Percentiles rank a stretch among this genome's conserved stretches.
Conservation (phyloP, 2,113 vertebrate genomes). For the Grammomys surdaster region DNA sequence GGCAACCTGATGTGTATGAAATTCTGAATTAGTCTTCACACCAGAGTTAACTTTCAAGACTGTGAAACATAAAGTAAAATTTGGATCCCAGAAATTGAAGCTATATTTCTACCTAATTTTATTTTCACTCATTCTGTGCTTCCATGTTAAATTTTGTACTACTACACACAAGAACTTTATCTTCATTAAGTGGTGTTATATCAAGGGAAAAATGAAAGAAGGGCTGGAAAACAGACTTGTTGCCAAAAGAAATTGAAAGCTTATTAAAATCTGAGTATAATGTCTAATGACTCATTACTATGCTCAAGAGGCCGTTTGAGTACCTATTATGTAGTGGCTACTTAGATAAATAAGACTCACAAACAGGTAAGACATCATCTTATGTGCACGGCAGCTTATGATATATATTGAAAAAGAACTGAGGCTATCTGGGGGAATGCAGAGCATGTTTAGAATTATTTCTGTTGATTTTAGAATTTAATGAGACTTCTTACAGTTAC, state of each 20-base stretch:
- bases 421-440: neutral
- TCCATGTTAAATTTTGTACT: neutral
- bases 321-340: neutral
- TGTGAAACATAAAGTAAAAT: neutral
- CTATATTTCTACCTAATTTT: neutral
- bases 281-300: constrained; percentile 29
- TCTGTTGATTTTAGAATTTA: constrained; percentile 48
- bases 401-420: neutral
- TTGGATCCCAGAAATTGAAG: constrained; percentile 41
- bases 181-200: constrained; percentile 33
- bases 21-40: neutral
- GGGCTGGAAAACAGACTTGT: neutral
- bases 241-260: neutral
- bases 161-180: neutral
- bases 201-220: neutral
- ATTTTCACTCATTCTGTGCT: constrained; percentile 5
- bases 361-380: neutral
- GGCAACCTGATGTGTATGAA: neutral
- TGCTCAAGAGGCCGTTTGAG: neutral
- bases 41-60: neutral
- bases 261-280: constrained; percentile 26
- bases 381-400: neutral
- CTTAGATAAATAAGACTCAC: constrained; percentile 18
- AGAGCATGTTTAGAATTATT: neutral
- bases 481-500: neutral